Evolutionary conservation across 2,113 vertebrate species (phyloP), one percentile per base, ranked within the genome.

Genomic region (Spilogale gracilis): DNA sequence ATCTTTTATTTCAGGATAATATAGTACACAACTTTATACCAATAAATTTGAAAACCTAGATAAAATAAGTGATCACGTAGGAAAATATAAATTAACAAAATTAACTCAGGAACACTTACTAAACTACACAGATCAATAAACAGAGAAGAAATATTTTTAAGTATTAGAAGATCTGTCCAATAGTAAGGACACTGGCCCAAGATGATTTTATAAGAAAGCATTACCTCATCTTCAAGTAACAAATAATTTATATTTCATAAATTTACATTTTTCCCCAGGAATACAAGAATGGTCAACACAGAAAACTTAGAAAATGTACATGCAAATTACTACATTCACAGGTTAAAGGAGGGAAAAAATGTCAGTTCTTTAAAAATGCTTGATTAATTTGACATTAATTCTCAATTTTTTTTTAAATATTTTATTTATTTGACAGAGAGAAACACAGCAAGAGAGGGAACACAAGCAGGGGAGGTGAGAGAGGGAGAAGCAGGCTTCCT

Each of bases 71-170:
- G 9, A 67, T 56, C 88, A 32, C 4, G 21, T 52, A 95, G 18
- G 10, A 94, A 94, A 90, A 92, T 92, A 79, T 14, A 94, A 78
- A 56, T 74, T 79, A 94, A 95, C n/a, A 92, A 95, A 92, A 84
- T 32, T 61, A 18, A 79, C 6, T 87, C 52, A 87, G 58, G 52
- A 92, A 92, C n/a, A 65, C n/a, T 45, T 81, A 80, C 17, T 76
- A 94, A 88, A 60, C 48, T 9, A 10, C 32, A 38, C 71, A 86
- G 74, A 78, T 32, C 13, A 7, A 93, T 71, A 78, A 93, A 71
- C 25, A 48, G 0, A 71, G 16, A 92, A 94, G 56, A 88, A 95
- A 58, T 30, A 25, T 74, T n/a, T 87, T n/a, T n/a, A 91, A 91
- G 17, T 50, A 58, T 9, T 71, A 73, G 94, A 96, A 88, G 32